These are phyloP conservation scores for Gavia stellata DNA, from an alignment of 2,113 vertebrate species.

Conservation along the genomic window DNA sequence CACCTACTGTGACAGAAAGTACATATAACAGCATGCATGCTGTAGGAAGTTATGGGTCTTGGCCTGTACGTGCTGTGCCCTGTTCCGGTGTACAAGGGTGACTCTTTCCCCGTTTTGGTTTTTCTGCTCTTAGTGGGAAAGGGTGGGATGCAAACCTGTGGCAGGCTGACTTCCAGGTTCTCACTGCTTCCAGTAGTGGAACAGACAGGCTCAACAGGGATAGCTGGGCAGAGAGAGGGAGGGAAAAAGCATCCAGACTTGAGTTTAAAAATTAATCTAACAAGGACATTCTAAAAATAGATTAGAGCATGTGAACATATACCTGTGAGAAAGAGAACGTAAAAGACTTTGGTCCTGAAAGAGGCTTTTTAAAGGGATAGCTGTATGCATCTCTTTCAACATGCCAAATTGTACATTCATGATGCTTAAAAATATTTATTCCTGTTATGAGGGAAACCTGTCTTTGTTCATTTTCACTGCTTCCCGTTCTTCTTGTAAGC, in stretches of 20 bases:
- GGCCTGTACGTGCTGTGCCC: neutral
- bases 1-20: neutral
- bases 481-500: neutral
- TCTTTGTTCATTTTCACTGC: neutral
- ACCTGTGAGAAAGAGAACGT: neutral
- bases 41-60: neutral
- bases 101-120: neutral
- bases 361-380: neutral
- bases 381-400: neutral
- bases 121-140: neutral
- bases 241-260: neutral
- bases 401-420: neutral
- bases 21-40: neutral
- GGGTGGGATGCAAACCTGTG: neutral
- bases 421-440: neutral
- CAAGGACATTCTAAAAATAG: constrained; percentile 34
- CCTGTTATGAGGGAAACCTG: neutral
- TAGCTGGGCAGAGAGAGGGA: neutral
- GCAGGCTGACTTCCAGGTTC: neutral
- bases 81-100: neutral
- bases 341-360: neutral
- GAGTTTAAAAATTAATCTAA: constrained; percentile 26
- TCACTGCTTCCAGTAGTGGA: neutral
- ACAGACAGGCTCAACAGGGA: neutral
- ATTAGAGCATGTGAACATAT: neutral